Base-by-base conservation (phyloP, 1,140 invertebrate genomes). In the Leptoteleia sp. region DNA sequence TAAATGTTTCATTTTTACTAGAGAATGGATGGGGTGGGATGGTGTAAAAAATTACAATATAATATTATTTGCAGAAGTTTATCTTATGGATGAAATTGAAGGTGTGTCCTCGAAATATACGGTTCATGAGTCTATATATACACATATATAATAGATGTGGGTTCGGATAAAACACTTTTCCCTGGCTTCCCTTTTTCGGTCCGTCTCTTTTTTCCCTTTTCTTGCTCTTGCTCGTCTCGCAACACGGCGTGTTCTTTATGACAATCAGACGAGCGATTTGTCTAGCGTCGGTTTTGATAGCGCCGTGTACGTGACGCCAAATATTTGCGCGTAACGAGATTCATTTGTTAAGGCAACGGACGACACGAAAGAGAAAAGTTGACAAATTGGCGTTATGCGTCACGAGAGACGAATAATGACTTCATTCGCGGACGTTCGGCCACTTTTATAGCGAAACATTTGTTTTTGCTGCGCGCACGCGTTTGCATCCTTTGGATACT, bases 261-360 rank as follows among this genome's bases (percentile, higher is more conserved):
- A 62, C 57, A 54, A 55, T 55, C 57, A 35, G 19, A n/a, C 19
- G 12, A 4, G 19, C 65, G 67, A 72, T 55, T 72, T 62, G 57
- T 62, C 40, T 71, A 17, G 19, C 47, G 55, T n/a, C 45, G 6
- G 45, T 61, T 71, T 71, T 54, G 35, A 48, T 61, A 45, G 45
- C 65, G 6, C n/a, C 22, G 9, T 25, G 43, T 52, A 55, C 54
- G 45, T 19, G 47, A 54, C 37, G 27, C 70, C 59, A 73, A 57
- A 64, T 73, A 73, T 73, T 73, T 64, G 50, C 57, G 3, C 57
- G 40, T 73, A 73, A 73, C 70, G 70, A 73, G 70, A 48, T 73
- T 73, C 70, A 64, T 73, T 73, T 64, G 59, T 64, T 73, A 47
- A 54, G 16, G 25, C 22, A 55, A 57, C 33, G 50, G 15, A 48